A percentile compares a stretch with the other conserved stretches of the same genome.
These are phyloP conservation scores for Selene dorsalis DNA, from an alignment of 2,797 vertebrate species.

Conservation along the genomic window DNA sequence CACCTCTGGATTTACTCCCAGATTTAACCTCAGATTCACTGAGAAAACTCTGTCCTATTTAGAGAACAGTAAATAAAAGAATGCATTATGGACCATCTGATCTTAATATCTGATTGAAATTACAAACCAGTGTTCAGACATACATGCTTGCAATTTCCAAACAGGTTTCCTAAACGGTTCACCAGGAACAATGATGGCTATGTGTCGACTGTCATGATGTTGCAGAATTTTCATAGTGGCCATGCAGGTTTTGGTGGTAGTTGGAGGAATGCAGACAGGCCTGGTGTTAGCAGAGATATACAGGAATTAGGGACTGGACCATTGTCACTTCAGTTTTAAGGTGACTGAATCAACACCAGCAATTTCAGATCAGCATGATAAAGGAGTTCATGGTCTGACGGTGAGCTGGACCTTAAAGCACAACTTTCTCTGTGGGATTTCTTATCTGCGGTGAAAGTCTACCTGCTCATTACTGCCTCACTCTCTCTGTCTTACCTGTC, in stretches of 20 bases:
- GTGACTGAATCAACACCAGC: slow-evolving; percentile 5
- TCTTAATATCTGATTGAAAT: slow-evolving; percentile 32
- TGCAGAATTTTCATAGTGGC: slow-evolving; percentile 72
- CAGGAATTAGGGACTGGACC: slow-evolving; percentile 31
- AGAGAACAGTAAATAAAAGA: background rate
- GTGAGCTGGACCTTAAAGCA: slow-evolving; percentile 22
- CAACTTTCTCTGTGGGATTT: slow-evolving; percentile 59
- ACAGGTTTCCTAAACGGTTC: slow-evolving; percentile 68
- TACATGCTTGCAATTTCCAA: slow-evolving; percentile 68
- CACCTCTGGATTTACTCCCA: slow-evolving; percentile 24
- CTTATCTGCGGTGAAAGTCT: slow-evolving; percentile 62
- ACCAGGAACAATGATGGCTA: slow-evolving; percentile 55
- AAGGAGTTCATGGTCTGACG: slow-evolving; percentile 21
- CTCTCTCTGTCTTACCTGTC: slow-evolving; percentile 69
- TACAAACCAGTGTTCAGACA: slow-evolving; percentile 29
- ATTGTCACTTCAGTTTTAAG: slow-evolving; percentile 35
- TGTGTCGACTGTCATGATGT: slow-evolving; percentile 69
- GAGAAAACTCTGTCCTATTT: background rate
- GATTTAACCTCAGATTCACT: slow-evolving; percentile 28
- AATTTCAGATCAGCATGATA: slow-evolving; percentile 53
- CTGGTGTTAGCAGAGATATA: slow-evolving; percentile 36
- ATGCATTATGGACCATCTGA: background rate
- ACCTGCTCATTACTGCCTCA: slow-evolving; percentile 58
- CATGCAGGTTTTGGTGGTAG: slow-evolving; percentile 72
- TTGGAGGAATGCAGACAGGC: slow-evolving; percentile 65